A percentile compares a stretch with the other conserved stretches of the same genome.
Evolutionary conservation across 1,140 invertebrate species (phyloP).

Genomic region (Euwallacea similis): DNA sequence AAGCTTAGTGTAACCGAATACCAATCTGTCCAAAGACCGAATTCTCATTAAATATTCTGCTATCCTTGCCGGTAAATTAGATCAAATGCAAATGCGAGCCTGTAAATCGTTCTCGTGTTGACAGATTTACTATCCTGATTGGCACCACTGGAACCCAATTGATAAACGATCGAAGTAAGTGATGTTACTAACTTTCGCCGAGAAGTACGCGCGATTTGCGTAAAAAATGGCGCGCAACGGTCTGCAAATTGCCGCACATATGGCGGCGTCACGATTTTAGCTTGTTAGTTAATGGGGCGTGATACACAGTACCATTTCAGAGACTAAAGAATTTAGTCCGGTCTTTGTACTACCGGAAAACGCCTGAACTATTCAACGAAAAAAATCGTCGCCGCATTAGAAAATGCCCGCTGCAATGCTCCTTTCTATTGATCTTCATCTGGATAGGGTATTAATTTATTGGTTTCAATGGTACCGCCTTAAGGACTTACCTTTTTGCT

Average conservation of each 20-base stretch:
- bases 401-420: not conserved
- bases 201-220: conserved; percentile 26
- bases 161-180: conserved; percentile 31
- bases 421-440: not conserved
- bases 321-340: conserved; percentile 28
- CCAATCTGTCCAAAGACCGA: no score
- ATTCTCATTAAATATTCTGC: no score
- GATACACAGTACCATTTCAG: conserved; percentile 27
- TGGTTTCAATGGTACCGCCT: not conserved
- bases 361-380: conserved; percentile 11
- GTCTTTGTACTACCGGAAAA: conserved; percentile 22
- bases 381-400: conserved; percentile 2
- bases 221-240: conserved; percentile 34
- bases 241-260: conserved; percentile 36
- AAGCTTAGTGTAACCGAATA: not conserved
- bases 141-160: conserved; percentile 29
- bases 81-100: not conserved
- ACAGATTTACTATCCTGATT: conserved; percentile 14
- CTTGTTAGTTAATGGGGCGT: conserved; percentile 38
- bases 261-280: conserved; percentile 35
- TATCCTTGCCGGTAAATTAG: no score
- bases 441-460: not conserved
- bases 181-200: conserved; percentile 36
- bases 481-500: not conserved
- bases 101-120: not conserved